Percentiles rank a stretch among this genome's conserved stretches.
phyloP scores from a whole-genome alignment of 2,888 invertebrate species.

The Brachycybe producta region DNA sequence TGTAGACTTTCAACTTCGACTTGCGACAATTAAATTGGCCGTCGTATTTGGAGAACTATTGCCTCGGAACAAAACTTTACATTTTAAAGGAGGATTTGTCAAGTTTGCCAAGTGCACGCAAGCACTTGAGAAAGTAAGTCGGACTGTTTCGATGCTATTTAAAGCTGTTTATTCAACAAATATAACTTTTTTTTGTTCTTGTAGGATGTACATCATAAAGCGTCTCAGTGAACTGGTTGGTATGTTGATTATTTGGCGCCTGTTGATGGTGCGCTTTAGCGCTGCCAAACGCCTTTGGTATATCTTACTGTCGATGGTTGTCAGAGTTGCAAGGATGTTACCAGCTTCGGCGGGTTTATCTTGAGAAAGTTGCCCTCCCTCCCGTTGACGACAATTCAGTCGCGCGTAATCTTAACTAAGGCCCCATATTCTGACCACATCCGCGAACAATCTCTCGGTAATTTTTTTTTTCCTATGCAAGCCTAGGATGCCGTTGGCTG shows the following conservation, averaged over 20 bases:
- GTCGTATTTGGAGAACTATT: slow-evolving; percentile 12
- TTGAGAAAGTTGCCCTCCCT: too few relatives aligned
- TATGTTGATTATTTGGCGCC: slow-evolving; percentile 11
- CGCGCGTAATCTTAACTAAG: too few relatives aligned
- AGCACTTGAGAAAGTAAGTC: slow-evolving; percentile 14
- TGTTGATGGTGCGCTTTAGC: slow-evolving; percentile 10
- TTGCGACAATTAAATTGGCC: slow-evolving; percentile 17
- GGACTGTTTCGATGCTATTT: not conserved
- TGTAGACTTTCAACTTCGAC: slow-evolving; percentile 17
- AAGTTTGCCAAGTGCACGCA: slow-evolving; percentile 6
- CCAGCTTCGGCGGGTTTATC: too few relatives aligned
- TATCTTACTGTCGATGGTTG: slow-evolving; percentile 10
- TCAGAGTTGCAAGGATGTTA: slow-evolving; percentile 11
- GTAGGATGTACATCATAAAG: slow-evolving; percentile 12
- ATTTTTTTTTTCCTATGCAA: too few relatives aligned
- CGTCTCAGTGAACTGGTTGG: slow-evolving; percentile 9
- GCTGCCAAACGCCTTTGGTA: slow-evolving; percentile 16
- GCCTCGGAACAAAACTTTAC: slow-evolving; percentile 14
- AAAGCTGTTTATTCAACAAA: not conserved
- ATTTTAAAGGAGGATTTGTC: slow-evolving; percentile 17
- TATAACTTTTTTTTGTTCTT: slow-evolving; percentile 3
- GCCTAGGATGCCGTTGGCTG: too few relatives aligned
- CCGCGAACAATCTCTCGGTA: too few relatives aligned
- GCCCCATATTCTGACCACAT: too few relatives aligned
- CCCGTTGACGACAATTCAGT: too few relatives aligned